Evolutionary conservation across 1,140 invertebrate species (phyloP).

Genomic region (Marisa cornuarietis): DNA sequence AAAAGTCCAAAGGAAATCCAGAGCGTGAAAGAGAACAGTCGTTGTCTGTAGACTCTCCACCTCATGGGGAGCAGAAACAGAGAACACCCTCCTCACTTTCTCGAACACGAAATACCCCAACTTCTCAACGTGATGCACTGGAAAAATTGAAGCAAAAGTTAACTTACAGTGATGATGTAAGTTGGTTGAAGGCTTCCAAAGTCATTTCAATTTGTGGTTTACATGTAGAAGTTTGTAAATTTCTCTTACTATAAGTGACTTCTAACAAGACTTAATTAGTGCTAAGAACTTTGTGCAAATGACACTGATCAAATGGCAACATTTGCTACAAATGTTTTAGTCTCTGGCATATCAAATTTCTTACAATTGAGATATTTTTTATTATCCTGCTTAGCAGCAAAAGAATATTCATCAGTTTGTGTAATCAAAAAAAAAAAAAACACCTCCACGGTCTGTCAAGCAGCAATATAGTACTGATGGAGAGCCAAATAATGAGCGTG

Average conservation of each 20-base stretch:
- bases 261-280: background rate
- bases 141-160: conserved; percentile 60
- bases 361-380: too few species aligned
- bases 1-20: conserved; percentile 58
- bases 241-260: background rate
- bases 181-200: conserved; percentile 24
- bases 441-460: background rate
- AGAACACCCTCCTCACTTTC: conserved; percentile 54
- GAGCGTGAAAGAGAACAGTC: conserved; percentile 61
- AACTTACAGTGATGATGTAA: conserved; percentile 62
- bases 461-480: conserved; percentile 56
- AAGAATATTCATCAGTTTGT: background rate
- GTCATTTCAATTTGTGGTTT: background rate
- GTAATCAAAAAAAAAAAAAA: background rate
- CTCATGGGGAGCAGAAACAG: conserved; percentile 53
- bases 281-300: background rate
- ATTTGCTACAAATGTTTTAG: background rate
- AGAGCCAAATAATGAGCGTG: conserved; percentile 58
- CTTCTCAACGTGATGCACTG: conserved; percentile 53
- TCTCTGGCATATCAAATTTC: too few species aligned
- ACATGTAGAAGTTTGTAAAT: background rate
- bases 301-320: background rate
- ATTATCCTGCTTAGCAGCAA: background rate
- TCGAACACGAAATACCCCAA: conserved; percentile 52
- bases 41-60: conserved; percentile 55